Evolutionary conservation across 2,113 vertebrate genomes (phyloP).

Genomic region (Thalassoma bifasciatum): DNA sequence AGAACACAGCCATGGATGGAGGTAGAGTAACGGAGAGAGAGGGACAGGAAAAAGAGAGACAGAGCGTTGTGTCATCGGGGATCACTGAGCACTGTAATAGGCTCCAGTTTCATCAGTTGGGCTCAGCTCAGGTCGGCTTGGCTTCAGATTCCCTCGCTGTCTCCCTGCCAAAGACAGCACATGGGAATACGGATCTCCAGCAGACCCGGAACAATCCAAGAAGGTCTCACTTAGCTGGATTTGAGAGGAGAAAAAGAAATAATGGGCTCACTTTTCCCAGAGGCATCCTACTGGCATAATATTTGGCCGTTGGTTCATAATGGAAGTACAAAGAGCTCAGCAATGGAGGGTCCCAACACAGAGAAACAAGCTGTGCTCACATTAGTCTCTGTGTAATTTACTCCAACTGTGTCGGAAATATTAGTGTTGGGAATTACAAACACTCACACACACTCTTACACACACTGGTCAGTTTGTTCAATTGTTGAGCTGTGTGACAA

Average conservation of each 20-base stretch:
- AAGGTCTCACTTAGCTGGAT: conserved; percentile 66
- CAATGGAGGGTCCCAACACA: conserved; percentile 33
- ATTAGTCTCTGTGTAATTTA: conserved; percentile 42
- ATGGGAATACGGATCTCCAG: conserved; percentile 60
- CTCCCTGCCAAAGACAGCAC: conserved; percentile 64
- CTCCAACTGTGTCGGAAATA: conserved; percentile 5
- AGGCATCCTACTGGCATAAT: conserved; percentile 54
- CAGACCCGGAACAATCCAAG: conserved; percentile 54
- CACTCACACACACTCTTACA: not conserved
- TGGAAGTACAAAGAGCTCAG: conserved; percentile 47
- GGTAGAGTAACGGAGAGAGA: conserved; percentile 18
- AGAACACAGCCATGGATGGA: conserved; percentile 27
- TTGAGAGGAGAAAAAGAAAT: conserved; percentile 40
- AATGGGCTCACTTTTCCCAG: conserved; percentile 52
- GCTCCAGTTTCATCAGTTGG: conserved; percentile 66
- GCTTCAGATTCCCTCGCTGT: conserved; percentile 55
- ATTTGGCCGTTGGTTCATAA: conserved; percentile 59
- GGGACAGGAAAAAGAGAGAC: conserved; percentile 23
- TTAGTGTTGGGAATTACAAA: conserved; percentile 19
- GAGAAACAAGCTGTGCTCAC: not conserved
- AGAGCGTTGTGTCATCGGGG: conserved; percentile 63
- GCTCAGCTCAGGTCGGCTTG: conserved; percentile 55
- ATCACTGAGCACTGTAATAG: conserved; percentile 80
- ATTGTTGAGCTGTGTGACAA: not conserved
- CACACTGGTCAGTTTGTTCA: not conserved